phyloP scores from a whole-genome alignment of 2,113 vertebrate species.

The Tragelaphus strepsiceros region DNA sequence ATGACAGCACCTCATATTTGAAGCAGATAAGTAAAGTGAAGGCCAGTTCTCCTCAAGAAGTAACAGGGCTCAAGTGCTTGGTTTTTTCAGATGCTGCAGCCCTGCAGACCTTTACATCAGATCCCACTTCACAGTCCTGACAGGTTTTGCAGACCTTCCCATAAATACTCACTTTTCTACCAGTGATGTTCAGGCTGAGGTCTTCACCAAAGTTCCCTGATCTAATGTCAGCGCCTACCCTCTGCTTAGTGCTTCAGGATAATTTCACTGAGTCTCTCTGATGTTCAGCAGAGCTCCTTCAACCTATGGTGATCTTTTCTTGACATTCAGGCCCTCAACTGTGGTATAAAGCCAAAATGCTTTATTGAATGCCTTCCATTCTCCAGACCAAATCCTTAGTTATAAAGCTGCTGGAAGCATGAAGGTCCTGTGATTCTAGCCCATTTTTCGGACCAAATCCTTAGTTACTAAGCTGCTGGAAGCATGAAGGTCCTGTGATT shows the following conservation, averaged over 20 bases:
- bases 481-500: not conserved
- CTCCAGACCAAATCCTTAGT: not conserved
- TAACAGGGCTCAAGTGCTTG: not conserved
- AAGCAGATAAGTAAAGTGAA: not conserved
- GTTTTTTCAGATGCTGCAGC: not conserved
- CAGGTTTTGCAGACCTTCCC: not conserved
- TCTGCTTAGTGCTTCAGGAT: not conserved
- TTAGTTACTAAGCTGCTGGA: not conserved
- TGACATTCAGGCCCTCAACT: not conserved
- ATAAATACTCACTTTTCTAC: not conserved
- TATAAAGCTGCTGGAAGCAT: not conserved
- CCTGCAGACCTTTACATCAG: not conserved
- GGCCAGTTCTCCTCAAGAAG: not conserved
- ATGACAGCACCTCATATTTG: not conserved
- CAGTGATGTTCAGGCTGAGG: not conserved
- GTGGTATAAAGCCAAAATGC: not conserved
- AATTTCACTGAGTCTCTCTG: not conserved
- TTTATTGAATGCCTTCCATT: not conserved
- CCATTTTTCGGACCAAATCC: not conserved
- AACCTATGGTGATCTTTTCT: not conserved
- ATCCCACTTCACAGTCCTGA: not conserved
- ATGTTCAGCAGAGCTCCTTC: not conserved
- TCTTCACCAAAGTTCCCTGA: not conserved
- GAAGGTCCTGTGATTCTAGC: not conserved
- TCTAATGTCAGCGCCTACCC: not conserved